These are phyloP conservation scores for Coendou prehensilis DNA, from an alignment of 2,797 vertebrate species.

Conservation along the genomic window DNA sequence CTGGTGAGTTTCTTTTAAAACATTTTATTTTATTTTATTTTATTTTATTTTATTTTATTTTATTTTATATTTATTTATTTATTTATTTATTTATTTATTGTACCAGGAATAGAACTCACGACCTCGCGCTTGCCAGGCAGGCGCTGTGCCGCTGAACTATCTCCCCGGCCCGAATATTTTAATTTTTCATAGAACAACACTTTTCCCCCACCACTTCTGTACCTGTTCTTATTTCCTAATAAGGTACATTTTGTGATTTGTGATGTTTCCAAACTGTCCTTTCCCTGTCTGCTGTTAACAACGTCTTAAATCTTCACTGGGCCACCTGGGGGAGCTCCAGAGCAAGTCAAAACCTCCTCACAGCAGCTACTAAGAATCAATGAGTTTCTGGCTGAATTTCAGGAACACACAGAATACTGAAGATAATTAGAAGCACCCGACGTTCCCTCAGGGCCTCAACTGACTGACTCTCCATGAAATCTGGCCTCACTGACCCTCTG, in stretches of 20 bases:
- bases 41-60: too few relatives aligned
- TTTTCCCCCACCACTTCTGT: background rate
- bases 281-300: background rate
- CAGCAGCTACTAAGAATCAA: background rate
- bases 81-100: too few relatives aligned
- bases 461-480: too few relatives aligned
- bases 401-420: background rate
- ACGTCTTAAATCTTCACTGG: constrained; percentile 10
- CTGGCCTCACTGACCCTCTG: background rate
- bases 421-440: background rate
- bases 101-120: too few relatives aligned
- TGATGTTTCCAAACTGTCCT: background rate
- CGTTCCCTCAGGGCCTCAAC: background rate
- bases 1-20: background rate
- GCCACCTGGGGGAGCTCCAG: constrained; percentile 82
- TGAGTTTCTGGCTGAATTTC: constrained; percentile 16
- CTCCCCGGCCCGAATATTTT: background rate
- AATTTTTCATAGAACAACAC: background rate
- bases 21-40: background rate
- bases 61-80: too few relatives aligned
- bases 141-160: too few relatives aligned
- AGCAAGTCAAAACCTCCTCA: constrained; percentile 72
- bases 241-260: background rate
- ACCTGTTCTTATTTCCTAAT: background rate
- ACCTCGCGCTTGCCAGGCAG: too few relatives aligned